Conservation (phyloP, 2,113 vertebrate species). For the Romanogobio albipinnatus region DNA sequence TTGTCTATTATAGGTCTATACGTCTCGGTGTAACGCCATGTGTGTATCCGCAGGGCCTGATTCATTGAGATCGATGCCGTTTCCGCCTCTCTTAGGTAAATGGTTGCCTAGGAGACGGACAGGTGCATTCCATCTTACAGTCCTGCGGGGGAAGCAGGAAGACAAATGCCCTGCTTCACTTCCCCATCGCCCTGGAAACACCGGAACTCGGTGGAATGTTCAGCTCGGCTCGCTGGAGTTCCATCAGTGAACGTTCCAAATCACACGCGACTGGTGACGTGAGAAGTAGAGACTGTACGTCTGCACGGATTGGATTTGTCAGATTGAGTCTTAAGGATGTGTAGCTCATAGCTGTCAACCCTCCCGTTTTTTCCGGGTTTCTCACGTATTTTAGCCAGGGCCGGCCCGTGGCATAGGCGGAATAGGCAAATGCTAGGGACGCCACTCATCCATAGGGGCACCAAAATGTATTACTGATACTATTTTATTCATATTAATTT, state of each 20-base stretch:
- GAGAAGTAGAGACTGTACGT: too few species aligned
- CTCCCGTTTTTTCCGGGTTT: too few species aligned
- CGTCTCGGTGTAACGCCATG: not conserved
- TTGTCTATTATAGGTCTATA: slow-evolving; percentile 3
- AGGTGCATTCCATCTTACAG: slow-evolving; percentile 68
- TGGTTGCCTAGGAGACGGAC: slow-evolving; percentile 63
- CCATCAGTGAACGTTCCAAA: not conserved
- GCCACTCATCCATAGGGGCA: too few species aligned
- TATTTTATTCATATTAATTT: too few species aligned
- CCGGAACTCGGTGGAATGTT: slow-evolving; percentile 17
- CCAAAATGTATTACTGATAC: too few species aligned
- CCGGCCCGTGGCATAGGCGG: too few species aligned
- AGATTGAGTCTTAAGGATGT: too few species aligned
- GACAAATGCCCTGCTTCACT: slow-evolving; percentile 56
- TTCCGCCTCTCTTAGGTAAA: slow-evolving; percentile 64
- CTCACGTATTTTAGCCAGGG: too few species aligned
- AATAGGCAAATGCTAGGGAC: too few species aligned
- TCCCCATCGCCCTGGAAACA: not conserved
- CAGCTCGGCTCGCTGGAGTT: not conserved
- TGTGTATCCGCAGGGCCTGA: slow-evolving; percentile 3
- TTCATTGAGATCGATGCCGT: slow-evolving; percentile 36
- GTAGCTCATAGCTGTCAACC: too few species aligned
- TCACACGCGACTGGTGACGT: not conserved
- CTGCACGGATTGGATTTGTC: too few species aligned
- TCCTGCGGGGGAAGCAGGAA: slow-evolving; percentile 53